Conservation (phyloP, 2,113 vertebrate species). For the Tenebrosternarchus preto region DNA sequence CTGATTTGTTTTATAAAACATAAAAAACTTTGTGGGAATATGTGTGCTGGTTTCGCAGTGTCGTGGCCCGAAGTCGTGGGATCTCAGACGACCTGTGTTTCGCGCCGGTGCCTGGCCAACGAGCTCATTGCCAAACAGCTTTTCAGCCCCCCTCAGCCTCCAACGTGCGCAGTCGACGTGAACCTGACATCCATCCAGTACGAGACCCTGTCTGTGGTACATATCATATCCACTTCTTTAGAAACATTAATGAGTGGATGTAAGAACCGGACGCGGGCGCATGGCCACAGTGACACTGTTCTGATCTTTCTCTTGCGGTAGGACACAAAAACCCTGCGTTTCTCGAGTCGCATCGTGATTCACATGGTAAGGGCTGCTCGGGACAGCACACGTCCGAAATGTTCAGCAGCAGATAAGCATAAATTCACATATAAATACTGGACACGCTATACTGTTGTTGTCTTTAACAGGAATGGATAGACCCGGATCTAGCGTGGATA, state of each 20-base stretch:
- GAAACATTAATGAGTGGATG: not conserved
- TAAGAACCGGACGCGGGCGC: not conserved
- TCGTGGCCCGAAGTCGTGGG: not conserved
- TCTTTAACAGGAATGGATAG: constrained; percentile 32
- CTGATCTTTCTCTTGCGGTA: constrained; percentile 34
- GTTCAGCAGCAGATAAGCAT: not conserved
- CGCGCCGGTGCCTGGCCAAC: constrained; percentile 67
- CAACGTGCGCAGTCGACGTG: constrained; percentile 56
- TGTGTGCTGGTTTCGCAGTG: not conserved
- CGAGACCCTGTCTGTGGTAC: constrained; percentile 70
- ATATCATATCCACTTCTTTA: constrained; percentile 53
- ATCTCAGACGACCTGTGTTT: constrained; percentile 47
- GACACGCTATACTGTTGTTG: not conserved
- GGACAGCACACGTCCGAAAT: not conserved
- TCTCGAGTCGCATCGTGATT: constrained; percentile 59
- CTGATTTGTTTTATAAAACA: too few relatives aligned
- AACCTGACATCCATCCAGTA: constrained; percentile 62
- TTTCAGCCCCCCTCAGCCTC: constrained; percentile 63
- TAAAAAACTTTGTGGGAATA: not conserved
- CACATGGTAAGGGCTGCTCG: constrained; percentile 54
- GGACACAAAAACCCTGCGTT: constrained; percentile 68
- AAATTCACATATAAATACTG: too few relatives aligned
- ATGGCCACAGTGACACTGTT: not conserved
- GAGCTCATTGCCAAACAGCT: constrained; percentile 45
- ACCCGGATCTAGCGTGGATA: constrained; percentile 30